Evolutionary conservation across 2,113 vertebrate species (phyloP).

Genomic region (Aldabrachelys gigantea): DNA sequence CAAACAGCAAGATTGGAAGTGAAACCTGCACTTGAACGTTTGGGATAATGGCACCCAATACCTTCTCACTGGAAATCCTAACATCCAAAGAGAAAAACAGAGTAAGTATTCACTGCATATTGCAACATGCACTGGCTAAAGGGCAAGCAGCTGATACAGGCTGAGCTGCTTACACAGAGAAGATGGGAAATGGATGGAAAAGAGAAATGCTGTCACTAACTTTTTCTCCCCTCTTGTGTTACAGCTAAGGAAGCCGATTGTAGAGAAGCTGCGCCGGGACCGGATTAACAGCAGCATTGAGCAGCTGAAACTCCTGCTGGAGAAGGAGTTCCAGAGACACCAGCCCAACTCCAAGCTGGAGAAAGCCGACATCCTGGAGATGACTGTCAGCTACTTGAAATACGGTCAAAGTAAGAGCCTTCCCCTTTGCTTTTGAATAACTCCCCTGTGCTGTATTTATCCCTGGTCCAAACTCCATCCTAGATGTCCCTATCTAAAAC

Average conservation of each 20-base stretch:
- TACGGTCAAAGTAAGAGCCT: constrained; percentile 80
- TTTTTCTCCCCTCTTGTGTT: background rate
- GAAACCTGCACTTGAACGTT: background rate
- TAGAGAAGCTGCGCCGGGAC: constrained; percentile 81
- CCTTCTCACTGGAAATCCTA: constrained; percentile 62
- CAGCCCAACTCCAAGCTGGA: constrained; percentile 89
- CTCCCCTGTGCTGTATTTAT: rapidly evolving
- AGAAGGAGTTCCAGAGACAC: constrained; percentile 86
- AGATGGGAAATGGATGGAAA: background rate
- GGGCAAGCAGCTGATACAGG: background rate
- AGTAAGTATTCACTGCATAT: constrained; percentile 70
- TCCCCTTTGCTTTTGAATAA: background rate
- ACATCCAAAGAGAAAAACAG: constrained; percentile 66
- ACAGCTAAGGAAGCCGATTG: constrained; percentile 80
- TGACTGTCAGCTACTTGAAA: constrained; percentile 88
- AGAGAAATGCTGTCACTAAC: background rate
- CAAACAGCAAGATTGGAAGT: background rate
- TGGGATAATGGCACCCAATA: constrained; percentile 66
- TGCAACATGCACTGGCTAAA: background rate
- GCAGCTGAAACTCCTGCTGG: constrained; percentile 82
- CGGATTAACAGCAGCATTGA: constrained; percentile 85
- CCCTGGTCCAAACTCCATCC: background rate
- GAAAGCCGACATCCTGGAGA: constrained; percentile 89
- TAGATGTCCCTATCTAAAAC: background rate
- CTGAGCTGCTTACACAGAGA: rapidly evolving